Base-by-base conservation (phyloP, 92 coral and sea anemone species). In the Heteractis magnifica region DNA sequence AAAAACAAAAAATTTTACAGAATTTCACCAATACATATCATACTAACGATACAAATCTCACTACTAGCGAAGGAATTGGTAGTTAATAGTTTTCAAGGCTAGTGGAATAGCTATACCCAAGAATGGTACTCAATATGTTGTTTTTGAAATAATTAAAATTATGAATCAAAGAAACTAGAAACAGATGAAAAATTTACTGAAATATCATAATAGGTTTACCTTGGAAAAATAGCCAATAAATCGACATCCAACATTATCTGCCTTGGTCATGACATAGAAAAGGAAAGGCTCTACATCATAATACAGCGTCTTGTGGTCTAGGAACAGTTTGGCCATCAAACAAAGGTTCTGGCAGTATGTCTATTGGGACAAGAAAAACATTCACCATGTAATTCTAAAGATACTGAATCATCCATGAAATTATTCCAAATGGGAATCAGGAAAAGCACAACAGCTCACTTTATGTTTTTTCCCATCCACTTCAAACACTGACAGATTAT, bases 241-340 rank as follows among this genome's bases (percentile, higher is more conserved):
- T 78, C 95, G 95, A 86, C 99, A 96, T 20, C 99, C 99, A 21
- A 89, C 90, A 76, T 85, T 90, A 71, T 96, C 97, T 50, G 94
- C 98, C 60, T 89, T 91, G n/a, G 99, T 96, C 97, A 96, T 92
- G 18, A 96, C 98, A 52, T 96, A 96, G 74, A 96, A 96, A 79
- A 96, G 86, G 89, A 96, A 96, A 5, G 99, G 99, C 79, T 96
- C 99, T 80, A 96, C 99, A 48, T 96, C 99, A 80, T 92, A 96
- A 80, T 96, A 96, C 41, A 96, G 88, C 4, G 99, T 96, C 94
- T 96, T 96, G 90, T 96, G 99, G 68, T 96, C 94, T 78, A 96
- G 94, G 77, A 96, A 96, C 68, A 96, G 89, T 77, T 94, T 96
- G 87, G 99, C 99, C 90, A 96, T 78, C 49, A 96, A 85, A 82